Percentiles rank a stretch among this genome's conserved stretches.
Conservation (phyloP, 2,888 invertebrate genomes). For the Elysia crispata region DNA sequence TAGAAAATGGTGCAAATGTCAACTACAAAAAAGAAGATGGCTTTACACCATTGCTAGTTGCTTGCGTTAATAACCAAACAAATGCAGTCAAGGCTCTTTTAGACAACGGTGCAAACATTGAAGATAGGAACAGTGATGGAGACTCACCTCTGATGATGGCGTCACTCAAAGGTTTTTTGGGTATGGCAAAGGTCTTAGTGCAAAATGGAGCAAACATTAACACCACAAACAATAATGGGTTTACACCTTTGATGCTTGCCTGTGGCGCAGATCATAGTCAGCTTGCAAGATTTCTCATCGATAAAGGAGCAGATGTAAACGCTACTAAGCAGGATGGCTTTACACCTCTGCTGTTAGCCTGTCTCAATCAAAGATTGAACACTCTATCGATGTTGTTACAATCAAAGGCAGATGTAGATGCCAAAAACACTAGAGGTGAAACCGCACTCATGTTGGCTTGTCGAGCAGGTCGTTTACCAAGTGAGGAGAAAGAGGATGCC, state of each 20-base stretch:
- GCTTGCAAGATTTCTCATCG: background rate
- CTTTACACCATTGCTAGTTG: no score
- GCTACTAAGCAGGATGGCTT: background rate
- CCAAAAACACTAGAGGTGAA: slow-evolving; percentile 59
- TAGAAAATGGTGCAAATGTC: no score
- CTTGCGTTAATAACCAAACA: no score
- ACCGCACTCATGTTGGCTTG: slow-evolving; percentile 62
- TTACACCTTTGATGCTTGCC: background rate
- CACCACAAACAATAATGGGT: background rate
- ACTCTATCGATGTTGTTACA: no score
- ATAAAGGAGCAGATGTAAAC: background rate
- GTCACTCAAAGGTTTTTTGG: background rate
- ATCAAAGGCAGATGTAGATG: slow-evolving; percentile 53
- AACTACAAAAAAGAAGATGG: slow-evolving; percentile 16
- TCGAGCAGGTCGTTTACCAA: slow-evolving; percentile 47
- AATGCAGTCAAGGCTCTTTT: no score
- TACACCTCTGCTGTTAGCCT: no score
- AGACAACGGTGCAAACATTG: no score
- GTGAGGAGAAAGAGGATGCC: no score
- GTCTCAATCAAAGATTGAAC: no score
- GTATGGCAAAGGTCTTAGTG: background rate
- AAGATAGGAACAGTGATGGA: background rate
- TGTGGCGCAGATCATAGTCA: background rate
- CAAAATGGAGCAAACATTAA: background rate
- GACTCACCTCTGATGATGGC: background rate